Conservation (phyloP, 2,113 vertebrate genomes). For the Hippocampus guttulatus region DNA sequence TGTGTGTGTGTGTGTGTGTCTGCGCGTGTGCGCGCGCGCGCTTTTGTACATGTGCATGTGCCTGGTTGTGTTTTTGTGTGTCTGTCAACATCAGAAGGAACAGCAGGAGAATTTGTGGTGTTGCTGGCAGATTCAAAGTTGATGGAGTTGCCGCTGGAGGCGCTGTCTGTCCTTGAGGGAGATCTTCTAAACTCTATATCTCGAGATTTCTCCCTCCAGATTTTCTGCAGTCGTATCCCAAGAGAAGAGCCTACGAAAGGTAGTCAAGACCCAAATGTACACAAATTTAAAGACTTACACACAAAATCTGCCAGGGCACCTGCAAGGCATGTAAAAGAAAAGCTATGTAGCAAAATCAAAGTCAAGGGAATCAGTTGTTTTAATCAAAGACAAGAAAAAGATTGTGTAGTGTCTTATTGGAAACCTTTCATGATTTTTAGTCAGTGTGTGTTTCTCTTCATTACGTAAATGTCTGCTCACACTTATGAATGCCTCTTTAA, state of each 20-base stretch:
- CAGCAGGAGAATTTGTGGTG: slow-evolving; percentile 63
- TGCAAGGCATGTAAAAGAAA: not conserved
- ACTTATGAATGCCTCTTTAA: slow-evolving; percentile 15
- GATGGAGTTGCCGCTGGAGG: slow-evolving; percentile 81
- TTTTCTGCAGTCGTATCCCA: slow-evolving; percentile 74
- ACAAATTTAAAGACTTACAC: not conserved
- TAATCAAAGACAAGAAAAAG: not conserved
- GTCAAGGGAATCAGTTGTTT: not conserved
- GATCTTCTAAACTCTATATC: slow-evolving; percentile 70
- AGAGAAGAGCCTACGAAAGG: slow-evolving; percentile 60
- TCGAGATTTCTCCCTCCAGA: slow-evolving; percentile 83
- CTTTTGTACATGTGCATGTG: too few species aligned
- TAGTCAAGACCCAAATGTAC: slow-evolving; percentile 38
- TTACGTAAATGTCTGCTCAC: slow-evolving; percentile 17
- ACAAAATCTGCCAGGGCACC: too few species aligned
- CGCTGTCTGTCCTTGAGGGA: slow-evolving; percentile 68
- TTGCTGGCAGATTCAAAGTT: slow-evolving; percentile 74
- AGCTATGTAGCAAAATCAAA: not conserved
- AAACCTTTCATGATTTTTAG: too few species aligned
- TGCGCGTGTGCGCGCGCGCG: too few species aligned
- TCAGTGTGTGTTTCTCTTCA: slow-evolving; percentile 16
- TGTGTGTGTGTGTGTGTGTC: too few species aligned
- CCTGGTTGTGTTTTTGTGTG: not conserved
- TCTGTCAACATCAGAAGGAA: slow-evolving; percentile 24
- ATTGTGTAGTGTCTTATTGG: too few species aligned